Conservation (phyloP, 2,797 vertebrate genomes). For the Pipistrellus nathusii region DNA sequence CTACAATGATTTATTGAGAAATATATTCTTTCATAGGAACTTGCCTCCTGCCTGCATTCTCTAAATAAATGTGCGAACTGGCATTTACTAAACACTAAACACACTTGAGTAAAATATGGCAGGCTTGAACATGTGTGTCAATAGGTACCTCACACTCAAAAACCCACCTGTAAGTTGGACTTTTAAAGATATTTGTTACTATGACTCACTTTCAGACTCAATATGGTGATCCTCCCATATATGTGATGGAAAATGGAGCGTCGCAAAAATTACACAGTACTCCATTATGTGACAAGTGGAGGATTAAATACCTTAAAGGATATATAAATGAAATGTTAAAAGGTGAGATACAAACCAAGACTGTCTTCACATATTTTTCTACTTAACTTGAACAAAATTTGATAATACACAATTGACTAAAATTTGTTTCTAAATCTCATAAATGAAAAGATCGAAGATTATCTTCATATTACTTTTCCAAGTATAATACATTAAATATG, state of each 20-base stretch:
- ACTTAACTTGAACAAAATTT: conserved; percentile 14
- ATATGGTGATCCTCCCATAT: conserved; percentile 94
- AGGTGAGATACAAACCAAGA: conserved; percentile 86
- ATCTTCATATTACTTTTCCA: conserved; percentile 17
- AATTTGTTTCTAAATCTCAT: conserved; percentile 36
- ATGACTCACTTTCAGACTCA: conserved; percentile 90
- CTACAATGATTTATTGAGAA: neutral
- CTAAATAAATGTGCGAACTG: neutral
- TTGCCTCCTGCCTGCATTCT: neutral
- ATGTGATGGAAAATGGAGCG: conserved; percentile 96
- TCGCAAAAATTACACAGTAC: conserved; percentile 92
- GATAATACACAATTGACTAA: neutral
- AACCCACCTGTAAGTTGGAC: neutral
- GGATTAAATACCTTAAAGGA: conserved; percentile 94
- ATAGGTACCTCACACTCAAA: neutral
- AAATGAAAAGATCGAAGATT: neutral
- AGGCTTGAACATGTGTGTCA: neutral
- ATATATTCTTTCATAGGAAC: neutral
- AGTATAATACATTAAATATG: conserved; percentile 40
- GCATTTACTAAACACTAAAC: neutral
- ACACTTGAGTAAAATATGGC: neutral
- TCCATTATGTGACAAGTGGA: conserved; percentile 95
- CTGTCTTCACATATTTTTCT: neutral
- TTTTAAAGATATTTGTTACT: neutral
- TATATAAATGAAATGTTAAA: conserved; percentile 97